These are phyloP conservation scores for Zhuqinia jingwanae DNA, from an alignment of 2,888 invertebrate genomes.

Conservation along the genomic window DNA sequence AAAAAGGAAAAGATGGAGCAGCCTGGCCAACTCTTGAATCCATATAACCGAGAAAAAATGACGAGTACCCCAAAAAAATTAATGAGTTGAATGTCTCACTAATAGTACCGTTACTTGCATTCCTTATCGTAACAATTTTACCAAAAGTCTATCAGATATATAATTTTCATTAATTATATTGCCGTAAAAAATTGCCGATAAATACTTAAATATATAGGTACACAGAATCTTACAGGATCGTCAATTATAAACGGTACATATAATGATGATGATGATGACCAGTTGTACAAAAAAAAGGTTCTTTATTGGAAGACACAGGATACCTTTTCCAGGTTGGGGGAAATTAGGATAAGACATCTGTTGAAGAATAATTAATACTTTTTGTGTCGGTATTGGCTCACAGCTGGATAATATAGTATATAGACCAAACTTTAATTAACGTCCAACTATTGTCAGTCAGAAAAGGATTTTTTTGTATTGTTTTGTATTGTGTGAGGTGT, in stretches of 20 bases:
- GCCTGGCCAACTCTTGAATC: conserved; percentile 19
- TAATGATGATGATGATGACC: not conserved
- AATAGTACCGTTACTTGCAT: conserved; percentile 37
- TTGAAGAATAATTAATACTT: not conserved
- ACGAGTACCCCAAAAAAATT: too few relatives aligned
- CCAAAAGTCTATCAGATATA: not conserved
- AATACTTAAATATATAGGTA: not conserved
- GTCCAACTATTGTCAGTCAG: too few relatives aligned
- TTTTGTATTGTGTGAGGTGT: too few relatives aligned
- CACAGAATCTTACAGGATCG: too few relatives aligned
- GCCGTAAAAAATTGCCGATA: conserved; percentile 2
- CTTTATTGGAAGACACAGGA: not conserved
- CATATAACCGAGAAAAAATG: not conserved
- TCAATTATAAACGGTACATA: not conserved
- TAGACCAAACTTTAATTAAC: too few relatives aligned
- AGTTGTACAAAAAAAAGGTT: not conserved
- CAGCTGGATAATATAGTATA: not conserved
- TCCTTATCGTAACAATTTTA: not conserved
- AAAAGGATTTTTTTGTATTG: too few relatives aligned
- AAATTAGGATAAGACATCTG: not conserved
- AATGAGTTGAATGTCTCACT: not conserved
- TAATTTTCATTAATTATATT: not conserved
- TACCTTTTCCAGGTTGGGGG: not conserved
- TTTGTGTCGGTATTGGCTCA: not conserved
- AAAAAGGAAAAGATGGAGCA: conserved; percentile 72